Percentiles rank a stretch among this genome's conserved stretches.
phyloP scores from a whole-genome alignment of 2,888 invertebrate species.

The Rhaphigaster nebulosa region DNA sequence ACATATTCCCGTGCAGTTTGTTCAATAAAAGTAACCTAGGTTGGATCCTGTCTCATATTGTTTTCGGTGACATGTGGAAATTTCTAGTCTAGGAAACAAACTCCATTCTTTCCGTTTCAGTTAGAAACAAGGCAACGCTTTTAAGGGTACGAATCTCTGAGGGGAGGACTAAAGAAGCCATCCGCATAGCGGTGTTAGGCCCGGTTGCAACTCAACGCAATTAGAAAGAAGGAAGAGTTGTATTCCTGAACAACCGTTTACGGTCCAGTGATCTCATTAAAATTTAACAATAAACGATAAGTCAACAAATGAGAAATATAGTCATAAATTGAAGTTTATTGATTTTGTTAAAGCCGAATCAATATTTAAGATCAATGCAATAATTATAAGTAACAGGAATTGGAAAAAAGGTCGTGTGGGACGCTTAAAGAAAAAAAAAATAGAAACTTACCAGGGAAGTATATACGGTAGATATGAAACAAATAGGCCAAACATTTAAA shows the following conservation, averaged over 20 bases:
- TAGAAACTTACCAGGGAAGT: too few species aligned
- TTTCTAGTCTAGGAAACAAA: background rate
- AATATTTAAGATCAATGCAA: too few species aligned
- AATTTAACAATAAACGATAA: background rate
- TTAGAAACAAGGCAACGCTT: conserved; percentile 1
- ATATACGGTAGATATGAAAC: too few species aligned
- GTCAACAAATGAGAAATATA: background rate
- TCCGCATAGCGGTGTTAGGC: background rate
- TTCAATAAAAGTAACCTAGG: background rate
- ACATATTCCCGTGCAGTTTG: too few species aligned
- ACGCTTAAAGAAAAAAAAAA: too few species aligned
- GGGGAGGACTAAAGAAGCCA: background rate
- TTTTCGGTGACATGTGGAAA: background rate
- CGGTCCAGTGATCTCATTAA: background rate
- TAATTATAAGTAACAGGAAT: too few species aligned
- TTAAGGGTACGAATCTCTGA: background rate
- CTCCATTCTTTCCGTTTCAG: background rate
- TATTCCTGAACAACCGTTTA: background rate
- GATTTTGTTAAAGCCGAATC: too few species aligned
- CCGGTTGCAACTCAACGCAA: background rate
- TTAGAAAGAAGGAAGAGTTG: background rate
- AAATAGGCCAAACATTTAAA: too few species aligned
- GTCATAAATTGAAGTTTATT: background rate
- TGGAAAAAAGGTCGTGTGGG: too few species aligned
- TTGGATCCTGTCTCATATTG: background rate